Conservation (phyloP, 2,888 invertebrate genomes). For the Hydraecia micacea region DNA sequence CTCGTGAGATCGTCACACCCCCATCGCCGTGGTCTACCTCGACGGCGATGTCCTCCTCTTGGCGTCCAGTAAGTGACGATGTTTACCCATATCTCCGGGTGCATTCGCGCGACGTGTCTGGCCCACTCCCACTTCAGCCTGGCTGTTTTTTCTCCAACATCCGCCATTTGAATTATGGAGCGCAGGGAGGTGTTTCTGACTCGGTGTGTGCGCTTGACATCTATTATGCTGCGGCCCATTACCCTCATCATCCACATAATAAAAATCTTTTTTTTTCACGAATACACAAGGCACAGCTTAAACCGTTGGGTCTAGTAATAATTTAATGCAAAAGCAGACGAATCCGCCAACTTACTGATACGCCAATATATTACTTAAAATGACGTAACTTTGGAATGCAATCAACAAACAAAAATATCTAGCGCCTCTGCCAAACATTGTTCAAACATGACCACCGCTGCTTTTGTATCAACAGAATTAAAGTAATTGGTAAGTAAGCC, state of each 20-base stretch:
- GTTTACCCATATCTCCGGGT: not conserved
- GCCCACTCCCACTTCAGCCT: too few species aligned
- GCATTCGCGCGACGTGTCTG: too few species aligned
- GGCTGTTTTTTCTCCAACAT: too few species aligned
- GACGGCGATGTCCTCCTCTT: not conserved
- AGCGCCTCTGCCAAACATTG: slow-evolving; percentile 13
- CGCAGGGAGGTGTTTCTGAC: not conserved
- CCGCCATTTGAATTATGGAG: too few species aligned
- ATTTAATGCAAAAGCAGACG: not conserved
- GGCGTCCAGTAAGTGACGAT: not conserved
- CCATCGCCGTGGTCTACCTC: not conserved
- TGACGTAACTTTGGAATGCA: slow-evolving; percentile 33
- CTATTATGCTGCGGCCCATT: not conserved
- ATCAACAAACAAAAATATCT: slow-evolving; percentile 2
- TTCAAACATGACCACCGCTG: not conserved
- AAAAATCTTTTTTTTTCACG: not conserved
- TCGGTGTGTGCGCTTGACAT: too few species aligned
- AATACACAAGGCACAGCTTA: not conserved
- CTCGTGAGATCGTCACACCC: not conserved
- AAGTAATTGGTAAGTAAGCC: not conserved
- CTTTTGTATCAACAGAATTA: not conserved
- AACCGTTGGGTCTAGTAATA: not conserved
- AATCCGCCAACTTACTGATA: not conserved
- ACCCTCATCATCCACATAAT: not conserved
- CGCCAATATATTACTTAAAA: slow-evolving; percentile 4